Percentiles rank a stretch among this genome's conserved stretches.
Evolutionary conservation across 2,113 vertebrate species (phyloP).

Genomic region (Oxyura jamaicensis): DNA sequence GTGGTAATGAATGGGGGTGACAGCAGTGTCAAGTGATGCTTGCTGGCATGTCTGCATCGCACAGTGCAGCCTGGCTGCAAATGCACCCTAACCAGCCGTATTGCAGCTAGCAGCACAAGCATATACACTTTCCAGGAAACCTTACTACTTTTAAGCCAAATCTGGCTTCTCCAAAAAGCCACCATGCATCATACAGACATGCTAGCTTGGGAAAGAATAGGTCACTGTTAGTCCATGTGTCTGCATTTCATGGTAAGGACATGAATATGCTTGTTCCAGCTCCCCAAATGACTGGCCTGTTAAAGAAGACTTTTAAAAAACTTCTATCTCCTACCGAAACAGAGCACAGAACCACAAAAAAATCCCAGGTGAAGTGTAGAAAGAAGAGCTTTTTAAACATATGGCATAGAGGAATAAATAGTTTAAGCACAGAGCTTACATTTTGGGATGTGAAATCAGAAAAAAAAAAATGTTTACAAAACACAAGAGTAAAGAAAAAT

Average conservation of each 20-base stretch:
- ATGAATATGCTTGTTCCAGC: background rate
- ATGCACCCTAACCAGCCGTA: background rate
- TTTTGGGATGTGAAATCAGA: background rate
- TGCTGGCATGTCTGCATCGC: background rate
- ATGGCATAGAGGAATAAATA: background rate
- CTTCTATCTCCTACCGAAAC: background rate
- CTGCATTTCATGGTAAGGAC: background rate
- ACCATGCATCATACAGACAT: background rate
- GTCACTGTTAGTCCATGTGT: background rate
- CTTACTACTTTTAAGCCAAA: background rate
- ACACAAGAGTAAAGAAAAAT: background rate
- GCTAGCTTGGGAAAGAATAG: background rate
- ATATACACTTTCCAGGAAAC: background rate
- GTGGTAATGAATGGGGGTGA: background rate
- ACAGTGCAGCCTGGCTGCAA: background rate
- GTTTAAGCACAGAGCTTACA: background rate
- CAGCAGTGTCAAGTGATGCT: background rate
- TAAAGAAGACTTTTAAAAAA: background rate
- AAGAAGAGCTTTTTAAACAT: background rate
- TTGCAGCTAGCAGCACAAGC: background rate
- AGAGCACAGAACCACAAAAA: background rate
- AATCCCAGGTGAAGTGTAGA: background rate
- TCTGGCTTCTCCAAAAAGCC: background rate
- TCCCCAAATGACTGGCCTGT: background rate
- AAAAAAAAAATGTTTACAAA: background rate